These are phyloP conservation scores for Poecilus cupreus DNA, from an alignment of 2,888 invertebrate genomes.

Conservation along the genomic window DNA sequence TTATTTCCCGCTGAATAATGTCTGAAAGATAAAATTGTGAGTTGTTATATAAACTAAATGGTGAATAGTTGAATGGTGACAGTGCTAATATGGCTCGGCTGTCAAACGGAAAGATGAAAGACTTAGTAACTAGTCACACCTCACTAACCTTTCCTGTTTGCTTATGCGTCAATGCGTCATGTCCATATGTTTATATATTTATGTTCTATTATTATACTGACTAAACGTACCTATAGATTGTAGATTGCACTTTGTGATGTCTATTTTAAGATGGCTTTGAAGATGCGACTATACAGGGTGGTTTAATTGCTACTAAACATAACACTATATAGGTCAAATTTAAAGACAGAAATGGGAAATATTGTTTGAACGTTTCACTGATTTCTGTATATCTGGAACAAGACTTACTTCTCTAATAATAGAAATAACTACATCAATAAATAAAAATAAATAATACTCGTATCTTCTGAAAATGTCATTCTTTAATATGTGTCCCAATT, in stretches of 20 bases:
- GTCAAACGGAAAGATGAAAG: slow-evolving; percentile 32
- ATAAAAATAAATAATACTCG: no score
- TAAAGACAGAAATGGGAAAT: no score
- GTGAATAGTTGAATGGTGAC: slow-evolving; percentile 25
- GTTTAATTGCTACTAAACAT: background rate
- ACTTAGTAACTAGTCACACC: slow-evolving; percentile 36
- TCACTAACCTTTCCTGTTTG: slow-evolving; percentile 39
- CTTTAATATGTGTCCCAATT: no score
- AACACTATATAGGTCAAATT: no score
- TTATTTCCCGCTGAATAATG: background rate
- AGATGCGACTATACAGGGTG: background rate
- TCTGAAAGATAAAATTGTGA: background rate
- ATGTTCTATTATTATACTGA: slow-evolving; percentile 31
- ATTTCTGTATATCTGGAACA: no score
- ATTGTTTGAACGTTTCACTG: no score
- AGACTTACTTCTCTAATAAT: no score
- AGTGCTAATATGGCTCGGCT: slow-evolving; percentile 25
- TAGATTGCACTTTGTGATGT: background rate
- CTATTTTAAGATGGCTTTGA: background rate
- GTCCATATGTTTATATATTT: slow-evolving; percentile 38
- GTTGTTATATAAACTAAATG: slow-evolving; percentile 11
- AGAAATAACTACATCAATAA: no score
- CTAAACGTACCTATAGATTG: background rate
- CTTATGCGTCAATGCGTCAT: slow-evolving; percentile 34
- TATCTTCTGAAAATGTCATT: no score